Evolutionary conservation across 1,140 invertebrate species (phyloP), one percentile per base, ranked within the genome.

Genomic region (Brachionus koreanus): DNA sequence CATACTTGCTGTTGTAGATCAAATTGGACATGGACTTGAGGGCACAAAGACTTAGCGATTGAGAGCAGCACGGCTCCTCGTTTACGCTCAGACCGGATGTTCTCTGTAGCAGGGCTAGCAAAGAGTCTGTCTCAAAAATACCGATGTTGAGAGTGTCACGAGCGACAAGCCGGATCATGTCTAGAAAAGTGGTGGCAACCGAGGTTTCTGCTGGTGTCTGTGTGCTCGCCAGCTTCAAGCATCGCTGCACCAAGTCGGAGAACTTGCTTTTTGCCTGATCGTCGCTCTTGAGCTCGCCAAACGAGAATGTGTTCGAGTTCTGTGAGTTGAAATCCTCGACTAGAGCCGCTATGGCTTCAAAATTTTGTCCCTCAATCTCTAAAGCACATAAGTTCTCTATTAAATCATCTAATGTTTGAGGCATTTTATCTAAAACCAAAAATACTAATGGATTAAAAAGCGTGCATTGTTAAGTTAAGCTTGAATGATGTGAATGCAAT

Each of bases 21-120:
- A 82, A 67, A 82, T 82, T 82, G 6, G 79, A 82, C 57, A 82
- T 82, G 35, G 57, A 65, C 39, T 35, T 82, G 7, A 65, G 57
- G 5, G 79, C 79, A 23, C 39, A 43, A 2, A 74, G 25, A n/a
- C n/a, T 46, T 13, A 74, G 46, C 5, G 29, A 5, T 7, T 37
- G 49, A 23, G 46, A 4, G 6, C 16, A 25, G 16, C 23, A 19
- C n/a, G 49, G 2, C 12, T 37, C n/a, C 10, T 42, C 35, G 29
- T 25, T 35, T 16, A 35, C 2, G n/a, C 37, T 35, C 19, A 74
- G 25, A 1, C 49, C 76, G 46, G 16, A 52, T 19, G 39, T 39
- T 19, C 19, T 37, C 19, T 77, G 75, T 9, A 77, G 49, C 25
- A 77, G 9, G 23, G 49, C 49, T 3, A 79, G 49, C 9, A 79